These are phyloP conservation scores for Pachypsylla venusta DNA, from an alignment of 1,140 invertebrate genomes.

Conservation along the genomic window DNA sequence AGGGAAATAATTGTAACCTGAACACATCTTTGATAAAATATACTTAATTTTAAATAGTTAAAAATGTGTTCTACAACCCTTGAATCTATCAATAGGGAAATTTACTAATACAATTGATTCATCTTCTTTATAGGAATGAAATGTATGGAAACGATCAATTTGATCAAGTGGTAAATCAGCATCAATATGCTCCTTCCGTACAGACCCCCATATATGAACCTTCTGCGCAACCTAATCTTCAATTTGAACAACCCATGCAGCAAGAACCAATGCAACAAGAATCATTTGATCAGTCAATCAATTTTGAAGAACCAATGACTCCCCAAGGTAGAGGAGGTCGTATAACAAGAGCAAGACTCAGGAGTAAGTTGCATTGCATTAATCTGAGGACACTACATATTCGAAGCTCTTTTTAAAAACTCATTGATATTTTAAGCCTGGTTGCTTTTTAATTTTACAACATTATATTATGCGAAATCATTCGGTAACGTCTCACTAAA, in stretches of 20 bases:
- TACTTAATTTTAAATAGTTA: no score
- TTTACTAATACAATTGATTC: no score
- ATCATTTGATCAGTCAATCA: slow-evolving; percentile 27
- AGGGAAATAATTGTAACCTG: no score
- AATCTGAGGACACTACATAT: background rate
- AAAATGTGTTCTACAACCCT: no score
- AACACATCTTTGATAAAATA: no score
- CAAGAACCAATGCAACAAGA: slow-evolving; percentile 21
- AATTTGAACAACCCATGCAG: slow-evolving; percentile 19
- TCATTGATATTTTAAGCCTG: background rate
- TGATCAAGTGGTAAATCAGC: slow-evolving; percentile 25
- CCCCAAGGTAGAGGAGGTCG: slow-evolving; percentile 33
- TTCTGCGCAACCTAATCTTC: slow-evolving; percentile 28
- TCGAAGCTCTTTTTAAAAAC: background rate
- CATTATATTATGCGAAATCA: background rate
- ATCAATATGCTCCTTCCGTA: background rate
- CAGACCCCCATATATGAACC: slow-evolving; percentile 17
- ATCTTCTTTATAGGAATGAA: slow-evolving; percentile 16
- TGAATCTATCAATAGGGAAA: no score
- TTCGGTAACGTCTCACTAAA: background rate
- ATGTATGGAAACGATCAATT: slow-evolving; percentile 29
- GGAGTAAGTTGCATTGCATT: slow-evolving; percentile 26
- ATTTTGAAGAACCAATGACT: slow-evolving; percentile 35
- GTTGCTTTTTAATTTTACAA: background rate
- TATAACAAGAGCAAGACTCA: slow-evolving; percentile 35